A percentile compares a stretch with the other conserved stretches of the same genome.
These are phyloP conservation scores for Zaprionus inermis DNA, from an alignment of 1,140 invertebrate genomes.

Conservation along the genomic window DNA sequence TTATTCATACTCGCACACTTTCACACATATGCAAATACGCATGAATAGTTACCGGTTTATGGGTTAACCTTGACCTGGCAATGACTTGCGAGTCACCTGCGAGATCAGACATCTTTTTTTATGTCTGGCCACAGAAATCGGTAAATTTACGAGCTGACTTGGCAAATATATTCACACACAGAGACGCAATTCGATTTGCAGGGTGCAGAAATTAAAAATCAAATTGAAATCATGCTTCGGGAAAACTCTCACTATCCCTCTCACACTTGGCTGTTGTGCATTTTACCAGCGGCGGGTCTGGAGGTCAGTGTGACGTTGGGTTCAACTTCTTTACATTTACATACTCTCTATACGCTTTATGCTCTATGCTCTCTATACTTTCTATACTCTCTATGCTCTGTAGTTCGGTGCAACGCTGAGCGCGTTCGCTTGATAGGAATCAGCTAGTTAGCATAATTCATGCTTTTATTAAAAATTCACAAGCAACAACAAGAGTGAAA, in stretches of 20 bases:
- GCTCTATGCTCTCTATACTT: background rate
- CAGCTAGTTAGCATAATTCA: conserved; percentile 69
- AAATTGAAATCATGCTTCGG: background rate
- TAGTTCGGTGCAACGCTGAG: background rate
- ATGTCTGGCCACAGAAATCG: background rate
- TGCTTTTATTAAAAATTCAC: conserved; percentile 70
- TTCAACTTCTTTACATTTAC: background rate
- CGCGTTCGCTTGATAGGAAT: conserved; percentile 21
- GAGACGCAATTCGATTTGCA: conserved; percentile 23
- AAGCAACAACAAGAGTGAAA: conserved; percentile 39
- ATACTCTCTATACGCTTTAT: background rate
- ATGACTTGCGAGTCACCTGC: conserved; percentile 51
- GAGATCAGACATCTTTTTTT: conserved; percentile 47
- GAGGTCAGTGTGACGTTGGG: conserved; percentile 7
- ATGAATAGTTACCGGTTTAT: conserved; percentile 29
- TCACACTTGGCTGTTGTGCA: background rate
- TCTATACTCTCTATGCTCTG: no score
- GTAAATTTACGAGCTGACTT: conserved; percentile 68
- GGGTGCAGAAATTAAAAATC: background rate
- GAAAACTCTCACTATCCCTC: background rate
- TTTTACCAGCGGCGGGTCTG: conserved; percentile 1
- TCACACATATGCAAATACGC: conserved; percentile 6
- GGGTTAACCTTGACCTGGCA: conserved; percentile 60
- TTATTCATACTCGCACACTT: conserved; percentile 5
- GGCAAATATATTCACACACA: conserved; percentile 46